Evolutionary conservation across 2,113 vertebrate genomes (phyloP).

Genomic region (Leptodactylus fuscus): DNA sequence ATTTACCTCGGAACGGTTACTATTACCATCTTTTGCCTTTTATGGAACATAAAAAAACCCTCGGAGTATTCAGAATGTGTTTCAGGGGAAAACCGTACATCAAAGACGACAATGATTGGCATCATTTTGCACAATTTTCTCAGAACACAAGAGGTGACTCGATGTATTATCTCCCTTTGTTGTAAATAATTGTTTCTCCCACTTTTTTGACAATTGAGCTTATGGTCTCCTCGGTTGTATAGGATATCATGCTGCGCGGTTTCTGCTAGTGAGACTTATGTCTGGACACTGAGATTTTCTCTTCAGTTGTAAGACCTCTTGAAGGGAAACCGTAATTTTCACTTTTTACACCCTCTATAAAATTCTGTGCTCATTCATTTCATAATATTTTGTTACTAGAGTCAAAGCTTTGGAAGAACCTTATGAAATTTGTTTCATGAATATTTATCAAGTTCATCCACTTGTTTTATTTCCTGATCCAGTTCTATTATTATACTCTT

Average conservation of each 20-base stretch:
- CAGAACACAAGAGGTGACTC: not conserved
- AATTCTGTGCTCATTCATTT: too few species aligned
- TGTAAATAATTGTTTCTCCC: not conserved
- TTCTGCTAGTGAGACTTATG: not conserved
- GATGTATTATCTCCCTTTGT: not conserved
- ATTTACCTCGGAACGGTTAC: not conserved
- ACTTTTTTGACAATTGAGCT: slow-evolving; percentile 1
- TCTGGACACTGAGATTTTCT: not conserved
- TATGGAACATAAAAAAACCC: not conserved
- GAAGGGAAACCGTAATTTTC: not conserved
- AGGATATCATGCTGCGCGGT: not conserved
- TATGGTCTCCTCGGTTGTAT: not conserved
- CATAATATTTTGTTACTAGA: too few species aligned
- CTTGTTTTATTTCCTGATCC: too few species aligned
- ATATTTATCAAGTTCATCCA: too few species aligned
- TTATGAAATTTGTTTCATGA: too few species aligned
- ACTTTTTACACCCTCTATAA: too few species aligned
- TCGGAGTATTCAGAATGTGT: not conserved
- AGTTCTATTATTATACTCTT: too few species aligned
- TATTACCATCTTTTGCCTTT: not conserved
- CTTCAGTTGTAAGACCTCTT: not conserved
- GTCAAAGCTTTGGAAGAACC: too few species aligned
- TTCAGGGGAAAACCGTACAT: not conserved
- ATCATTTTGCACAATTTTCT: not conserved
- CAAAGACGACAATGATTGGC: not conserved